Conservation (phyloP, 2,113 vertebrate species). For the Ceuthmochares aereus region DNA sequence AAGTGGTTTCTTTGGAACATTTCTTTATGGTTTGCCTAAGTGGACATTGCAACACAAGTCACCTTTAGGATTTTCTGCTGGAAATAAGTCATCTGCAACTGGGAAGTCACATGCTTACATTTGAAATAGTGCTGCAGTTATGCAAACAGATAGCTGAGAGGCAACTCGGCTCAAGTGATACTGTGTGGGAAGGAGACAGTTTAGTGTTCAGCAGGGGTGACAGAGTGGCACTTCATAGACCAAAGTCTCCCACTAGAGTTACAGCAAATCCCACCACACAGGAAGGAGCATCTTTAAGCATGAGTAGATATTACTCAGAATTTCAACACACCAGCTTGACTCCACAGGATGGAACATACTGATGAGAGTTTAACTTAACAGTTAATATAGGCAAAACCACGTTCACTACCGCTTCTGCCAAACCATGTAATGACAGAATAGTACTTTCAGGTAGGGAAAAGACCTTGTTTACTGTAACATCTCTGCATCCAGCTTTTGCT, state of each 20-base stretch:
- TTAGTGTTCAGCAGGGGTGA: background rate
- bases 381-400: background rate
- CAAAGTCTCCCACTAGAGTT: background rate
- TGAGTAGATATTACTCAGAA: background rate
- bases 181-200: background rate
- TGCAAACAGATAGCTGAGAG: fast-evolving
- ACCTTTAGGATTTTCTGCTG: background rate
- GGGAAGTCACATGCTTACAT: background rate
- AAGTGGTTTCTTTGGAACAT: background rate
- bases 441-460: background rate
- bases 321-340: background rate
- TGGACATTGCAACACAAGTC: background rate
- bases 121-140: background rate
- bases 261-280: background rate
- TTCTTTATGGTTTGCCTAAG: background rate
- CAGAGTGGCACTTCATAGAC: background rate
- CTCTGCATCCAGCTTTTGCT: background rate
- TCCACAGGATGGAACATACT: background rate
- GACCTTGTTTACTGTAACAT: background rate
- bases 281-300: background rate
- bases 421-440: background rate
- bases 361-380: background rate
- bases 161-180: background rate
- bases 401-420: background rate
- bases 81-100: background rate